These are phyloP conservation scores for Esox lucius DNA, from an alignment of 2,797 vertebrate species.

Conservation along the genomic window DNA sequence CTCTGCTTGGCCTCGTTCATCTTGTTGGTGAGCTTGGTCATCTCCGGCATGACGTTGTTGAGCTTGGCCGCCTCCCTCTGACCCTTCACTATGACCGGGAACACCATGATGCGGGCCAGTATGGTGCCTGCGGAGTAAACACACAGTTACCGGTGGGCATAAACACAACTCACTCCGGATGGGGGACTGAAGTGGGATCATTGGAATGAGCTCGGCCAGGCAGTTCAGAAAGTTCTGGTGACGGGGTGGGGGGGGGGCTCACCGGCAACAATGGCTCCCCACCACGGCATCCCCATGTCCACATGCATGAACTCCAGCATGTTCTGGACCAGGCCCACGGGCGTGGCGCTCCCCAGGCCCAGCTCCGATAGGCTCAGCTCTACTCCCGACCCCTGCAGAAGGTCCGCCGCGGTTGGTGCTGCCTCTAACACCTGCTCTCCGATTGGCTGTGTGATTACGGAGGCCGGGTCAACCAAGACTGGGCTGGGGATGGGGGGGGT, in stretches of 20 bases:
- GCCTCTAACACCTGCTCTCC: slow-evolving; percentile 56
- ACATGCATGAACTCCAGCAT: slow-evolving; percentile 83
- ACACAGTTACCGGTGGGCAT: background rate
- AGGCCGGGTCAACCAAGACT: slow-evolving; percentile 29
- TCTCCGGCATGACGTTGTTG: slow-evolving; percentile 85
- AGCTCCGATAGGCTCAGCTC: slow-evolving; percentile 80
- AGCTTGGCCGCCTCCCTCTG: slow-evolving; percentile 86
- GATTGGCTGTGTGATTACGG: slow-evolving; percentile 32
- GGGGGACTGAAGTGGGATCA: background rate
- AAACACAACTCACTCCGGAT: background rate
- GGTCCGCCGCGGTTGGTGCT: slow-evolving; percentile 65
- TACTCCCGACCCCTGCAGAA: slow-evolving; percentile 61
- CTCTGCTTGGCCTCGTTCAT: slow-evolving; percentile 84
- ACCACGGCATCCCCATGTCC: slow-evolving; percentile 86
- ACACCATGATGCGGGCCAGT: slow-evolving; percentile 78
- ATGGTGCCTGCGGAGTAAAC: slow-evolving; percentile 72
- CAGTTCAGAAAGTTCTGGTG: background rate
- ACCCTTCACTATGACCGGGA: slow-evolving; percentile 87
- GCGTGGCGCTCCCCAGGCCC: slow-evolving; percentile 78
- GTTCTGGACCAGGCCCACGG: slow-evolving; percentile 86
- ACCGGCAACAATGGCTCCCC: slow-evolving; percentile 88
- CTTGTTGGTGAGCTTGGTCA: slow-evolving; percentile 74
- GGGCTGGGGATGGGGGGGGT: slow-evolving; percentile 10
- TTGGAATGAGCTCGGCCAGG: background rate
- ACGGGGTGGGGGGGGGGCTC: slow-evolving; percentile 31